These are phyloP conservation scores for Drosophila peninsularis DNA, from an alignment of 2,888 invertebrate species.

Conservation along the genomic window DNA sequence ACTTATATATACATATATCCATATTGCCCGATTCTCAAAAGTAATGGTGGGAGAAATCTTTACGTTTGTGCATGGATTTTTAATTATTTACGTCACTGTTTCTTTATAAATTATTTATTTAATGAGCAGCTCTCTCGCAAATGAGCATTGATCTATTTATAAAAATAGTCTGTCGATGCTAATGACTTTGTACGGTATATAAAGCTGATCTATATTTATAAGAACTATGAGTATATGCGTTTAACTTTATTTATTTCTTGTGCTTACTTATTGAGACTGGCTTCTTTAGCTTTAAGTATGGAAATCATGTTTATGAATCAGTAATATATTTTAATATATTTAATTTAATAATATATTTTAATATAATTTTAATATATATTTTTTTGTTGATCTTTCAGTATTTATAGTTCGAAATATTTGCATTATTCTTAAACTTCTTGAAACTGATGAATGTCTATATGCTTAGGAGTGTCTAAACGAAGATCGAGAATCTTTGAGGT, in stretches of 20 bases:
- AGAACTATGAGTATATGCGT: background rate
- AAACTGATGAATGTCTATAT: no score
- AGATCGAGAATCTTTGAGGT: no score
- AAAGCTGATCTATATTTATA: background rate
- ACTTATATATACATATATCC: conserved; percentile 23
- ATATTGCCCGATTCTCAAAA: conserved; percentile 10
- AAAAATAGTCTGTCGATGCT: background rate
- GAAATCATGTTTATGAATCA: background rate
- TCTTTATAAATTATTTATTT: conserved; percentile 11
- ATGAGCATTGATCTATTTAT: background rate
- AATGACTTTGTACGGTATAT: background rate
- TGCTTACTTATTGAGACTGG: background rate
- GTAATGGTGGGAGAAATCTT: conserved; percentile 32
- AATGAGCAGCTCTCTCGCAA: background rate
- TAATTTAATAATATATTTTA: no score
- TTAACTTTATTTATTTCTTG: background rate
- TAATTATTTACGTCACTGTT: conserved; percentile 40
- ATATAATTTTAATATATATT: no score
- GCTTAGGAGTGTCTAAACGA: no score
- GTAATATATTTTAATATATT: no score
- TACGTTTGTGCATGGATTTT: conserved; percentile 24
- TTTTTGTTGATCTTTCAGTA: no score
- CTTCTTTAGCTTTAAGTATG: background rate
- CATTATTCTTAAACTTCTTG: no score
- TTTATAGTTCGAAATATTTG: no score